Base-by-base conservation (phyloP, 2,888 invertebrate species). In the Timandra comae region DNA sequence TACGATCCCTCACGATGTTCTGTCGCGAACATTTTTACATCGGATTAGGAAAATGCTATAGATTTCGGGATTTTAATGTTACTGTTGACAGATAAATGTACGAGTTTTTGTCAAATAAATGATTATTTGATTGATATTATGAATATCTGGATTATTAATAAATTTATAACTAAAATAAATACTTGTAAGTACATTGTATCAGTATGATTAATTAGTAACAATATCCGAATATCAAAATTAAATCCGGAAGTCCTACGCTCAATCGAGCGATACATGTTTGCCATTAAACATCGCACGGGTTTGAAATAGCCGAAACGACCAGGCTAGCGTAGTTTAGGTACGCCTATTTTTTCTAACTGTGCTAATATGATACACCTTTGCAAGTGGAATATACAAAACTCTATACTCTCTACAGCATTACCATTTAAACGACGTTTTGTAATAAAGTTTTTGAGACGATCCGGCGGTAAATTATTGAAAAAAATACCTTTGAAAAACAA, bases 1-100 rank as follows among this genome's bases (percentile, higher is more conserved):
- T 63, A 51, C 64, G 60, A 71, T 64, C 65, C 58, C 52, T 61
- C 57, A 52, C 59, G 56, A 50, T 60, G 51, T 55, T 46, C 52
- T 58, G 60, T 67, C 64, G 53, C 52, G 48, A 55, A 48, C 54
- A 57, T 50, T 55, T 56, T 58, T 55, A 49, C 46, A 52, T 49
- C 41, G 49, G 49, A 56, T 51, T 50, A 50, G 41, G 49, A 49
- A 52, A 60, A 56, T 35, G 38, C 36, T 32, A 29, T 35, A 39
- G 39, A 37, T 48, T 46, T 55, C 47, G 26, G 27, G 30, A 24
- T 41, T 42, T 42, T 46, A 24, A 24, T 24, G 11, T 9, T 24
- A 9, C 10, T 2, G 24, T 7, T 24, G 24, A 7, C 10, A 24
- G 24, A 24, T 24, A 10, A 24, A 11, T 24, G 24, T 24, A 11